A percentile compares a stretch with the other conserved stretches of the same genome.
Conservation (phyloP, 2,888 invertebrate species). For the Hydraecia micacea region DNA sequence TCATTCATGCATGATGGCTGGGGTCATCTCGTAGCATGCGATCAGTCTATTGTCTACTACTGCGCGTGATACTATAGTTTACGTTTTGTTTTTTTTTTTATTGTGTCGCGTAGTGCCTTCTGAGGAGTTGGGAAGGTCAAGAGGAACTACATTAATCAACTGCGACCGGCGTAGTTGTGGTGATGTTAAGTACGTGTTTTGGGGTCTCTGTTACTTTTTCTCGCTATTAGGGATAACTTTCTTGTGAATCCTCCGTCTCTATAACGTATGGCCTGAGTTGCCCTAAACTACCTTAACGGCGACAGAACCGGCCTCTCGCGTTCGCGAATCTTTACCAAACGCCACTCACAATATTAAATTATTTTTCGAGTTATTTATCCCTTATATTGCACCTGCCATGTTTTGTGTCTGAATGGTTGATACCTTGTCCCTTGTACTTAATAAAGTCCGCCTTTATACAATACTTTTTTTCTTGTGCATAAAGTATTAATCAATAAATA, state of each 20-base stretch:
- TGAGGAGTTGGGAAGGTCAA: not conserved
- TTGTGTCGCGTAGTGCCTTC: not conserved
- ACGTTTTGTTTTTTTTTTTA: slow-evolving; percentile 7
- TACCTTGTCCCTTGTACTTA: too few relatives aligned
- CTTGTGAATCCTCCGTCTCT: not conserved
- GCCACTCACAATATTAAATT: too few relatives aligned
- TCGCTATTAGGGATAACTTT: not conserved
- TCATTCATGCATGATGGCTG: slow-evolving; percentile 12
- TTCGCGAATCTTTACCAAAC: not conserved
- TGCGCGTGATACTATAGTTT: slow-evolving; percentile 10
- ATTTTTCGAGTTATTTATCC: too few relatives aligned
- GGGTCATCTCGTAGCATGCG: slow-evolving; percentile 1
- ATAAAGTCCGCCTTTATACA: too few relatives aligned
- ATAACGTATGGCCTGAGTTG: not conserved
- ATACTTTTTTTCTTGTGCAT: too few relatives aligned
- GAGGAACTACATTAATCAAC: not conserved
- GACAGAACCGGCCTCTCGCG: not conserved
- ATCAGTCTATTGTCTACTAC: slow-evolving; percentile 45
- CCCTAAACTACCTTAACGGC: not conserved
- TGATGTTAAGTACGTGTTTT: slow-evolving; percentile 37
- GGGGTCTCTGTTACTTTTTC: not conserved
- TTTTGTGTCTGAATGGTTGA: too few relatives aligned
- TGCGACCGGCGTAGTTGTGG: not conserved
- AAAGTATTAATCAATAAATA: too few relatives aligned
- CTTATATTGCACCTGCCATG: too few relatives aligned